Evolutionary conservation across 2,797 vertebrate species (phyloP).

Genomic region (Cichlasoma orientale): DNA sequence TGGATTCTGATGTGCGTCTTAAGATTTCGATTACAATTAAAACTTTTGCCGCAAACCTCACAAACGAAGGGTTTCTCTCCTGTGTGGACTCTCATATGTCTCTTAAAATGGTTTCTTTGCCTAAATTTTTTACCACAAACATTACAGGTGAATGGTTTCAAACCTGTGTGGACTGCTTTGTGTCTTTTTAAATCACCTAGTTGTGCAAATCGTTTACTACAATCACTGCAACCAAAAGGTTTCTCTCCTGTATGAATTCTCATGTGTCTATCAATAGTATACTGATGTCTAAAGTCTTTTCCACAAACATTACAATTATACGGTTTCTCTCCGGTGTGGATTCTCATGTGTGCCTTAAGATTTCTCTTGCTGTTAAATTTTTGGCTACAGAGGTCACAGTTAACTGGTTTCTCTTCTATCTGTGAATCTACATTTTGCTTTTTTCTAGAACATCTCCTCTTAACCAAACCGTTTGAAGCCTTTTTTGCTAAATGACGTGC

Average conservation of each 20-base stretch:
- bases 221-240: constrained; percentile 2
- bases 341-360: constrained; percentile 2
- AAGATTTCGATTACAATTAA: constrained; percentile 1
- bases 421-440: background rate
- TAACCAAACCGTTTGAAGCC: background rate
- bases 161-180: background rate
- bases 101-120: background rate
- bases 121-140: background rate
- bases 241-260: constrained; percentile 16
- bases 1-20: background rate
- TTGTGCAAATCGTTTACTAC: constrained; percentile 7
- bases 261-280: background rate
- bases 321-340: background rate
- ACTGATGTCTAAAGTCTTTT: constrained; percentile 1
- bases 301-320: background rate
- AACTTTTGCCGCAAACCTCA: background rate
- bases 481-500: background rate
- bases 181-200: background rate
- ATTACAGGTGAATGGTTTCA: background rate
- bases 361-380: background rate
- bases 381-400: constrained; percentile 3
- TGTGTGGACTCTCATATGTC: background rate
- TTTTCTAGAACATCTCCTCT: background rate
- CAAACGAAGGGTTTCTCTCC: background rate
- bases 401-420: background rate